A percentile compares a stretch with the other conserved stretches of the same genome.
Evolutionary conservation across 2,888 invertebrate species (phyloP).

Genomic region (Iselma pallidipennis): DNA sequence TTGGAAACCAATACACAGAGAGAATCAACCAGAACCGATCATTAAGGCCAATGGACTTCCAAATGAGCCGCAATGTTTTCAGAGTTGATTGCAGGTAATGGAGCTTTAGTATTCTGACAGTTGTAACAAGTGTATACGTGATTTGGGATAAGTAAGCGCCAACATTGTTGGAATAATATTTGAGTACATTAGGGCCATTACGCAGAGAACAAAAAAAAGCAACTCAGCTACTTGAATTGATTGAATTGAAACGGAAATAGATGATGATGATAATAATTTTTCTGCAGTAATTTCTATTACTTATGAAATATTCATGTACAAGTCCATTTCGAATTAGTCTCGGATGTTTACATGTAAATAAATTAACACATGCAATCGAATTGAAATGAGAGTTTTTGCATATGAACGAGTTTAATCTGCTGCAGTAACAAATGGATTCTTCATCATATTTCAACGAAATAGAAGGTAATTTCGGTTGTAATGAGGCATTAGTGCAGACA

Average conservation of each 20-base stretch:
- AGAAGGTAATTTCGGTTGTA: neutral
- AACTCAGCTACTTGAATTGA: too few species aligned
- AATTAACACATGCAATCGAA: conserved; percentile 17
- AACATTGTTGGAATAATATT: neutral
- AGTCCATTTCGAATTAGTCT: conserved; percentile 17
- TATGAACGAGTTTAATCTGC: neutral
- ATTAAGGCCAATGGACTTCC: conserved; percentile 27
- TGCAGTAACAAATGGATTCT: neutral
- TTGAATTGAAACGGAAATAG: neutral
- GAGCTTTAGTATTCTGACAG: neutral
- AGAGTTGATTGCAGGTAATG: conserved; percentile 12
- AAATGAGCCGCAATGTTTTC: conserved; percentile 25
- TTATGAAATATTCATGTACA: conserved; percentile 14
- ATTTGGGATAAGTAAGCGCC: neutral
- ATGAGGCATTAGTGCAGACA: neutral
- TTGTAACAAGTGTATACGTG: neutral
- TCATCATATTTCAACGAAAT: neutral
- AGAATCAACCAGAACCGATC: conserved; percentile 9
- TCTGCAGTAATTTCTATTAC: neutral
- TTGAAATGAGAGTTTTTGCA: conserved; percentile 11
- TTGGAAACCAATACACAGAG: neutral
- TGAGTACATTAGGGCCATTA: too few species aligned
- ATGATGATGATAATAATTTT: neutral
- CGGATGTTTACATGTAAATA: conserved; percentile 21
- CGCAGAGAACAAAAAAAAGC: too few species aligned